Evolutionary conservation across 1,140 invertebrate genomes (phyloP), one percentile per base, ranked within the genome.

Genomic region (Liolophura sinensis): DNA sequence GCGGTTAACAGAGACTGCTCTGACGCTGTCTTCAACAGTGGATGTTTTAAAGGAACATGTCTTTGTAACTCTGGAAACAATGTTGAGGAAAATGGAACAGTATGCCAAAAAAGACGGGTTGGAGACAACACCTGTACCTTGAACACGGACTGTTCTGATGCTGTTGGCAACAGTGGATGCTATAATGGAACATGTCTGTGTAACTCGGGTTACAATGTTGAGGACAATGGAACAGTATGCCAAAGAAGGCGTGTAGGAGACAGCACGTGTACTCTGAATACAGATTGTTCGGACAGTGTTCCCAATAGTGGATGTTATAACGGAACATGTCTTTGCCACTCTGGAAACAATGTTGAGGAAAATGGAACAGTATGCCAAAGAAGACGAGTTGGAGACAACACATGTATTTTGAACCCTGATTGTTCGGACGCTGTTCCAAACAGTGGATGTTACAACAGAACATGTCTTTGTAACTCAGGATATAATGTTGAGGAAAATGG

Each of bases 401-500:
- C 48, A 7, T 75, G 73, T 59, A 20, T 20, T 20, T n/a, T 20
- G 5, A 46, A 71, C 24, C 60, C 27, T 7, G 72, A 75, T 49
- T 75, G 74, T 56, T 63, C 20, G n/a, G 61, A 47, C 40, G 69
- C 70, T 1, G 68, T 75, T 15, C 15, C 48, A 3, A 51, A 65
- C 54, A 73, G 72, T 31, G 55, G 46, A 11, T 76, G 74, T 63
- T 47, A 40, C n/a, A 48, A 65, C 0, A 16, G 27, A 18, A 64
- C 63, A 25, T 76, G 74, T 56, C 18, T 57, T 7, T 76, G 74
- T 60, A 31, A 55, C 7, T 63, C 66, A 11, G 74, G 74, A n/a
- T 74, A 67, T 52, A 59, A 68, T 27, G 51, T 60, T 15, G 31
- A 55, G 22, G 52, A 60, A 16, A 64, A 55, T 27, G 65, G 64